A percentile compares a stretch with the other conserved stretches of the same genome.
phyloP scores from a whole-genome alignment of 37 sponge, comb jelly and placozoan genomes.

The Mnemiopsis leidyi region DNA sequence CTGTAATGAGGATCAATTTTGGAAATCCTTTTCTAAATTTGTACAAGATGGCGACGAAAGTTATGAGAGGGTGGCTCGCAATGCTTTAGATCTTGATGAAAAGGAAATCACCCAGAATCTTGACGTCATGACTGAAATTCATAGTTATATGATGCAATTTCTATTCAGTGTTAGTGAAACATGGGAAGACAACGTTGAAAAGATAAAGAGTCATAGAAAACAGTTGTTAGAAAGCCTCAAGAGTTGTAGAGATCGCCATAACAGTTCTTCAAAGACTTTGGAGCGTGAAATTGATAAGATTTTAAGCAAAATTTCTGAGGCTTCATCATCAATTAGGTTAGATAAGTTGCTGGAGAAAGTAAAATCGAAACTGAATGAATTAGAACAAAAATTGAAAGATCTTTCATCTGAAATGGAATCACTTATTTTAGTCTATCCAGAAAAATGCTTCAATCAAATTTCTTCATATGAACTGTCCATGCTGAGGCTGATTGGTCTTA shows the following conservation, averaged over 20 bases:
- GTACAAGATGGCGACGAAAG: not conserved
- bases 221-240: not conserved
- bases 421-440: constrained; percentile 1
- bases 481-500: not conserved
- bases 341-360: constrained; percentile 1
- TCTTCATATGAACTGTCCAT: not conserved
- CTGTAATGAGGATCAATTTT: constrained; percentile 5
- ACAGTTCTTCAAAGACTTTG: not conserved
- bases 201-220: not conserved
- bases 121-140: not conserved
- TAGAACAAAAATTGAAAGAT: not conserved
- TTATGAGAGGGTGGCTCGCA: not conserved
- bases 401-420: not conserved
- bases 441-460: not conserved
- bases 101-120: not conserved
- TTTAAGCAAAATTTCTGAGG: not conserved
- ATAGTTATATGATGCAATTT: not conserved
- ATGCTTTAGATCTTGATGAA: not conserved
- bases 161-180: not conserved
- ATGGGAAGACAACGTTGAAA: not conserved
- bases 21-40: constrained; percentile 49
- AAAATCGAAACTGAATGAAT: not conserved
- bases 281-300: constrained; percentile 1
- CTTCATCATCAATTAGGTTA: not conserved
- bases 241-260: not conserved